phyloP scores from a whole-genome alignment of 2,888 invertebrate genomes.

The Fabriciana adippe region DNA sequence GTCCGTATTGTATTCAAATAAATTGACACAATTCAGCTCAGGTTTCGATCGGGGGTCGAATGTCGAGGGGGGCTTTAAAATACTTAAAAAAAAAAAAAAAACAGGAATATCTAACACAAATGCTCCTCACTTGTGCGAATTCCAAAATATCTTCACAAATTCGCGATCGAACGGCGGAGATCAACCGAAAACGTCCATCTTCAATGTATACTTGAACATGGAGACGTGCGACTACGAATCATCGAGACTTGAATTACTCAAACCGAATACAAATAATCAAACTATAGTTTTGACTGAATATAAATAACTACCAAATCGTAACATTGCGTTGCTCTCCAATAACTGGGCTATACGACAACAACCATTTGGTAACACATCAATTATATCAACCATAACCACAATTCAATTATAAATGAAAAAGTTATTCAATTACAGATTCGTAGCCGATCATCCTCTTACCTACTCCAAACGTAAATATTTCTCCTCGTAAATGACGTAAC shows the following conservation, averaged over 20 bases:
- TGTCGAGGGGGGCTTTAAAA: constrained; percentile 4
- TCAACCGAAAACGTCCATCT: constrained; percentile 35
- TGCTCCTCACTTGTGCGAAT: constrained; percentile 56
- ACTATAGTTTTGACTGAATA: too few relatives aligned
- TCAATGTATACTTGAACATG: constrained; percentile 50
- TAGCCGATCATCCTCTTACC: constrained; percentile 6
- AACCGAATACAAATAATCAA: background rate
- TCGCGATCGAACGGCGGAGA: constrained; percentile 41
- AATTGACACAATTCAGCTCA: constrained; percentile 34
- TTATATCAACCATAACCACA: background rate
- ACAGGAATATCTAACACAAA: constrained; percentile 58
- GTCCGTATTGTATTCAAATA: constrained; percentile 44
- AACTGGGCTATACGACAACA: background rate
- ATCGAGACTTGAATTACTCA: background rate
- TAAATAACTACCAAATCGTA: too few relatives aligned
- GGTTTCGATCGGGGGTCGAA: constrained; percentile 9
- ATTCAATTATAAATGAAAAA: constrained; percentile 1
- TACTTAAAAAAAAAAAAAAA: constrained; percentile 64
- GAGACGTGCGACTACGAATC: background rate
- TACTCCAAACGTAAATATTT: constrained; percentile 58
- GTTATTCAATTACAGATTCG: background rate
- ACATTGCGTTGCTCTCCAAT: too few relatives aligned
- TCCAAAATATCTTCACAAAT: constrained; percentile 46
- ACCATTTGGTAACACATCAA: too few relatives aligned
- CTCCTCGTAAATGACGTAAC: constrained; percentile 62